Evolutionary conservation across 2,797 vertebrate species (phyloP), one percentile per base, ranked within the genome.

Genomic region (Eulemur mongoz): DNA sequence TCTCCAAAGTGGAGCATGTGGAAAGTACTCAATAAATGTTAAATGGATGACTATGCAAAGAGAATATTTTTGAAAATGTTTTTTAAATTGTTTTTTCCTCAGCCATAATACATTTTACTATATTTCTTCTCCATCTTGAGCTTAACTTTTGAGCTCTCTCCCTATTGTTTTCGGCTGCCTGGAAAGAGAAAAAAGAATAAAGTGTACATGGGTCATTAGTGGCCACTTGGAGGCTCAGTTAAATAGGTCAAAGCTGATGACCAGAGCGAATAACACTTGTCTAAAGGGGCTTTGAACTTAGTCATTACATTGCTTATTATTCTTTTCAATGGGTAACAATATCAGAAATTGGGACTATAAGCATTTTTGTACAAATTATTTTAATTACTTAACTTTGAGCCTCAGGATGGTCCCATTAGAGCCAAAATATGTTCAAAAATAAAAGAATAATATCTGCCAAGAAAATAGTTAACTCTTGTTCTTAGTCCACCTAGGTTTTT

Each of bases 401-500:
- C 3, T 90, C 32, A 85, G 52, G 30, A 50, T 76, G 18, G 6
- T 80, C 30, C 48, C 63, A 7, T 35, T 85, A 35, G 76, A 95
- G 9, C 22, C 23, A 84, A 89, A 59, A 61, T 86, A 57, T 61
- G 35, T 84, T 93, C 43, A 76, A 48, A 88, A 92, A 65, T 38
- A 88, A 52, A 61, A 70, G 11, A 92, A 88, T 38, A 38, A 23
- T 22, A 32, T 38, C 20, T 88, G 38, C 92, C 20, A 43, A 80
- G 25, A 92, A 67, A 78, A n/a, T 73, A 93, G 80, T 40, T 75
- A 82, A 50, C 27, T 54, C 38, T 89, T 61, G 7, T 91, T 91
- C 54, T 90, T 48, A 69, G 54, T 59, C 72, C 15, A 96, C 84
- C 65, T 86, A 23, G 40, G 78, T 65, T 93, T 97, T 94, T 92